A percentile compares a stretch with the other conserved stretches of the same genome.
These are phyloP conservation scores for Kryphioiulus occultus DNA, from an alignment of 2,888 invertebrate genomes.

Conservation along the genomic window DNA sequence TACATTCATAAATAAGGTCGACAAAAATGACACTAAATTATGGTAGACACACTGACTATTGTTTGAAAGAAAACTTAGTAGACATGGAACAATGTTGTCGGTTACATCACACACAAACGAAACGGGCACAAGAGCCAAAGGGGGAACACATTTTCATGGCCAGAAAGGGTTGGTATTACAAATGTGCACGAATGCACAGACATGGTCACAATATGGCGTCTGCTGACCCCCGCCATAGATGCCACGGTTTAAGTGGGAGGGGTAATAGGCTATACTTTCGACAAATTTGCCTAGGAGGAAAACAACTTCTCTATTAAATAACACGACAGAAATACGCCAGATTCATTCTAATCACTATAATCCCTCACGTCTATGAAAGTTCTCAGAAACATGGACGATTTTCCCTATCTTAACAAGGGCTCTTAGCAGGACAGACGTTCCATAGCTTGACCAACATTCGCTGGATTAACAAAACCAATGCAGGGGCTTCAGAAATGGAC, in stretches of 20 bases:
- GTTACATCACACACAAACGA: conserved; percentile 27
- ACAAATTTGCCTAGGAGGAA: conserved; percentile 19
- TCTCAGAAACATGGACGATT: not conserved
- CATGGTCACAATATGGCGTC: conserved; percentile 39
- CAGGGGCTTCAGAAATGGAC: too few relatives aligned
- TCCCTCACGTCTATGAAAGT: not conserved
- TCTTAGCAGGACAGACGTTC: not conserved
- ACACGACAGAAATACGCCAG: not conserved
- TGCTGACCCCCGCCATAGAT: conserved; percentile 1
- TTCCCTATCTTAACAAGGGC: not conserved
- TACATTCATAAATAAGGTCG: conserved; percentile 44
- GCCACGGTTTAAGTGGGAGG: not conserved
- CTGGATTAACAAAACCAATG: too few relatives aligned
- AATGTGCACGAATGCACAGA: conserved; percentile 12
- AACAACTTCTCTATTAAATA: conserved; percentile 29
- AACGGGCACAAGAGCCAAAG: conserved; percentile 16
- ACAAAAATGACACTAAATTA: conserved; percentile 43
- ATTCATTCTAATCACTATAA: not conserved
- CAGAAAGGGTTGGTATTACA: conserved; percentile 18
- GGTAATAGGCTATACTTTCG: not conserved
- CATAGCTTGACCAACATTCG: too few relatives aligned
- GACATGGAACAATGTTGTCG: conserved; percentile 42
- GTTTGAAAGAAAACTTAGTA: conserved; percentile 37
- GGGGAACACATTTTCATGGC: conserved; percentile 18
- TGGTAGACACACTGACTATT: conserved; percentile 35